phyloP scores from a whole-genome alignment of 2,797 vertebrate genomes.

The Pseudocheirus occidentalis region DNA sequence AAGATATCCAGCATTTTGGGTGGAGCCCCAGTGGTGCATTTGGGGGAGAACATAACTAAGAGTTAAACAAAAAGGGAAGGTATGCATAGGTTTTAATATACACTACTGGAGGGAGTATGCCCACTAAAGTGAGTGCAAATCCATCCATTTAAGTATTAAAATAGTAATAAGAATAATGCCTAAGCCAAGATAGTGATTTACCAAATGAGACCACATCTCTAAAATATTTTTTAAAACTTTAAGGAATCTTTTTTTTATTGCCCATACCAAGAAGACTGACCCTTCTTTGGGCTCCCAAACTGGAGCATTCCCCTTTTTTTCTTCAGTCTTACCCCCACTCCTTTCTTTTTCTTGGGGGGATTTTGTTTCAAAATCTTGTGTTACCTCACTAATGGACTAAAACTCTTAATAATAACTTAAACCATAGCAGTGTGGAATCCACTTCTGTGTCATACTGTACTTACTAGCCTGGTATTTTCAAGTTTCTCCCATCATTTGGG shows the following conservation, averaged over 20 bases:
- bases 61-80: background rate
- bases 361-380: background rate
- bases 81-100: background rate
- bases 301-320: background rate
- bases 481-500: background rate
- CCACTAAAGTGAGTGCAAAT: background rate
- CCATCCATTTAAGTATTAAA: background rate
- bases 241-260: background rate
- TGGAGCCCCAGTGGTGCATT: background rate
- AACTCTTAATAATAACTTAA: background rate
- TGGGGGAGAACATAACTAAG: background rate
- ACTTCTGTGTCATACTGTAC: background rate
- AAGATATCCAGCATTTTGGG: background rate
- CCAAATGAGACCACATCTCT: background rate
- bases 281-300: background rate
- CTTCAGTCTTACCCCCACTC: background rate
- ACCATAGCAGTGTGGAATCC: background rate
- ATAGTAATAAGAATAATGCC: background rate
- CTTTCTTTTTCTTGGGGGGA: background rate
- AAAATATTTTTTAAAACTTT: background rate
- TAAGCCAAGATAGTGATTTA: background rate
- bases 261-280: background rate
- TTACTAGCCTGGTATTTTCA: background rate
- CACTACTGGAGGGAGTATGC: background rate
- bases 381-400: background rate